Base-by-base conservation (phyloP, 2,888 invertebrate genomes). In the Trachelus tabidus region DNA sequence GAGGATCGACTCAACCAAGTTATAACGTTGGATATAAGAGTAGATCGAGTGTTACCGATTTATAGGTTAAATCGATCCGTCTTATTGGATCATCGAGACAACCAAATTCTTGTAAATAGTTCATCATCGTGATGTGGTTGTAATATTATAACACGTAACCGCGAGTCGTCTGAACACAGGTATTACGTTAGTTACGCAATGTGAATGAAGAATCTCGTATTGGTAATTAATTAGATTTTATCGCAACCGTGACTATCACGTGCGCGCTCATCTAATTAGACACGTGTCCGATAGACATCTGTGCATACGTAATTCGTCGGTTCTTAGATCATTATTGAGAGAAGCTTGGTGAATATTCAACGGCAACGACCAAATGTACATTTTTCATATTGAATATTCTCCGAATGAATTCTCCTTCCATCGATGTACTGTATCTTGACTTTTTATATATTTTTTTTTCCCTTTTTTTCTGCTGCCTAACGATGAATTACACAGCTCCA, bases 1-100 rank as follows among this genome's bases (percentile, higher is more conserved):
- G 76, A 89, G 87, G 83, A 87, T 91, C 78, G 91, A 91, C 77
- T 90, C 89, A 4, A 91, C 91, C 15, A 87, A 87, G 85, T 89
- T 91, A 87, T 91, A 91, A 85, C 85, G 30, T 31, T 23, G 37
- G 34, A 12, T 34, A n/a, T 33, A 33, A 9, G 31, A 23, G 30
- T 15, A 12, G 12, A 71, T 71, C 71, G 71, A 71, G 23, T 15
- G 0, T 23, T 9, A 9, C 23, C 23, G 56, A 56, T 23, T 56
- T 6, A 56, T 56, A 23, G 23, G 56, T 23, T 56, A 56, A 2
- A 56, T 56, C 56, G 56, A 56, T 56, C 30, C 30, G 71, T 12
- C 3, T 30, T 71, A 23, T 71, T 23, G 11, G 11, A 23, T 11
- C 12, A 15, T 30, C 4, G 4, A 11, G 34, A 23, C 31, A 23